phyloP scores from a whole-genome alignment of 2,113 vertebrate species.

The Hassar affinis region DNA sequence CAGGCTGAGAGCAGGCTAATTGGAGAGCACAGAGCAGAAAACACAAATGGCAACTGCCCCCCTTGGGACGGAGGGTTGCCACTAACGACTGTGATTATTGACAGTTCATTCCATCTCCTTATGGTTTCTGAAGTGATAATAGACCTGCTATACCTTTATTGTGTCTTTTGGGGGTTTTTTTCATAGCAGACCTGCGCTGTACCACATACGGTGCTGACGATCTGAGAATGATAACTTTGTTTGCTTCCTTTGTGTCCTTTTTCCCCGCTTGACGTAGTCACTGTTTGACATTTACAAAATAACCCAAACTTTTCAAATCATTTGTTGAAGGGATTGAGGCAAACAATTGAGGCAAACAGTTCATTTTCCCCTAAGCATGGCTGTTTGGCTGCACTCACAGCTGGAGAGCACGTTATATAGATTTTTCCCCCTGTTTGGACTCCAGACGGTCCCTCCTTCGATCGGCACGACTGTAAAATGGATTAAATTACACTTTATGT shows the following conservation, averaged over 20 bases:
- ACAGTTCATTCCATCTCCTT: slow-evolving; percentile 60
- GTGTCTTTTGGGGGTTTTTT: background rate
- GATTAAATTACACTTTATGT: slow-evolving; percentile 79
- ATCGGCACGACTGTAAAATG: slow-evolving; percentile 74
- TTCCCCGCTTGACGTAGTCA: slow-evolving; percentile 6
- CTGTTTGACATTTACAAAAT: slow-evolving; percentile 56
- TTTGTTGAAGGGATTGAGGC: slow-evolving; percentile 75
- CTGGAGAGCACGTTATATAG: slow-evolving; percentile 74
- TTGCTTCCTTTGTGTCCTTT: background rate
- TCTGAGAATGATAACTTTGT: background rate
- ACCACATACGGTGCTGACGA: background rate
- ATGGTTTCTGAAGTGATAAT: slow-evolving; percentile 19
- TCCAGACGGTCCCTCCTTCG: slow-evolving; percentile 75
- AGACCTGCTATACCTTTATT: background rate
- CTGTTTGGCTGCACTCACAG: slow-evolving; percentile 76
- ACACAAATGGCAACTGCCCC: slow-evolving; percentile 63
- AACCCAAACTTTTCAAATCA: slow-evolving; percentile 67
- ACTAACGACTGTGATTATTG: slow-evolving; percentile 71
- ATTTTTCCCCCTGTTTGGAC: slow-evolving; percentile 75
- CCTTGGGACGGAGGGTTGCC: slow-evolving; percentile 59
- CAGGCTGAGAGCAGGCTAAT: slow-evolving; percentile 71
- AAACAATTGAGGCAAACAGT: slow-evolving; percentile 77
- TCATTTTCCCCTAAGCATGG: slow-evolving; percentile 76
- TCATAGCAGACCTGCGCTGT: background rate
- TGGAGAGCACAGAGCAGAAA: slow-evolving; percentile 67